Evolutionary conservation across 2,888 invertebrate species (phyloP).

Genomic region (Apodemia duryi): DNA sequence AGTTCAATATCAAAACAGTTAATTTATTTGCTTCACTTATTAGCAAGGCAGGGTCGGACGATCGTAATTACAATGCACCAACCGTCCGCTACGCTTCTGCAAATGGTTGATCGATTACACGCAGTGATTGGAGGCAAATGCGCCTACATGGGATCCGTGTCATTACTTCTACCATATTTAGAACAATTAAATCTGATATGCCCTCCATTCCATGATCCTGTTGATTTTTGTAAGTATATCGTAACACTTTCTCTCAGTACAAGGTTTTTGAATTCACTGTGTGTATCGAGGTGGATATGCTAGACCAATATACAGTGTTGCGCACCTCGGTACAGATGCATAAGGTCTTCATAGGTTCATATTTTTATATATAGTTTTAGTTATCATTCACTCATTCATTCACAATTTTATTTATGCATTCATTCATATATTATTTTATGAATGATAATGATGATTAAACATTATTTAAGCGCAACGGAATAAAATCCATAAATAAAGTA

Average conservation of each 20-base stretch:
- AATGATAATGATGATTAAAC: no score
- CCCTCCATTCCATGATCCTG: conserved; percentile 94
- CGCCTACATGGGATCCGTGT: conserved; percentile 88
- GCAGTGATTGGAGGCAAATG: conserved; percentile 89
- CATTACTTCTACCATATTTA: conserved; percentile 87
- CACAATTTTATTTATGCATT: no score
- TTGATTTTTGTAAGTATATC: conserved; percentile 88
- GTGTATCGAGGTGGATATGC: no score
- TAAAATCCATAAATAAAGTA: no score
- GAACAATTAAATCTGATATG: conserved; percentile 84
- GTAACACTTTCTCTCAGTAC: neutral
- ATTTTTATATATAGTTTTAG: no score
- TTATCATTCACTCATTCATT: no score
- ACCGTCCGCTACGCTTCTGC: conserved; percentile 91
- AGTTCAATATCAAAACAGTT: conserved; percentile 89
- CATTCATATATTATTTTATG: no score
- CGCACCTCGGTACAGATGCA: no score
- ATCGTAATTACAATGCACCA: conserved; percentile 95
- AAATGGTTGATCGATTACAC: conserved; percentile 94
- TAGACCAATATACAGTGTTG: no score
- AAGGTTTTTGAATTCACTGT: no score
- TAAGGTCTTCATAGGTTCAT: no score
- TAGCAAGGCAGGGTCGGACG: conserved; percentile 91
- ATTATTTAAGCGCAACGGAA: no score
- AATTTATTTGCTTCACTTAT: conserved; percentile 86